Conservation (phyloP, 2,797 vertebrate species). For the Malurus splendens region DNA sequence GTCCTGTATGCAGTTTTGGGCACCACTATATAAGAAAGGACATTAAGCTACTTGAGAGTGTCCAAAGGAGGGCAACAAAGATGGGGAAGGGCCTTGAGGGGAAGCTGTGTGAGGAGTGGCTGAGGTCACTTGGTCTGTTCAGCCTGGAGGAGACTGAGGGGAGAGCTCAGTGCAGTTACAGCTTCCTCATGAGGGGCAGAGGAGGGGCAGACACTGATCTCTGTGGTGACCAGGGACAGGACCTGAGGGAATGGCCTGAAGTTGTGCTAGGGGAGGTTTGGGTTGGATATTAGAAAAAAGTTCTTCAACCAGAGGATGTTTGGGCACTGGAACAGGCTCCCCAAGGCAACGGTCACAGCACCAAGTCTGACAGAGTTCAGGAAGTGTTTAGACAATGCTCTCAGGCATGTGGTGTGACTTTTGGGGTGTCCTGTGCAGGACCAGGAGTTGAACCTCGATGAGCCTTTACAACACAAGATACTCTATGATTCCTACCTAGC, state of each 20-base stretch:
- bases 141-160: not conserved
- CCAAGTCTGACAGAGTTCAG: not conserved
- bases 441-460: accelerated
- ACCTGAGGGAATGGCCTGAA: not conserved
- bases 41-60: not conserved
- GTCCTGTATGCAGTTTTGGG: not conserved
- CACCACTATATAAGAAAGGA: too few species aligned
- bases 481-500: not conserved
- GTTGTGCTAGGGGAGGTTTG: accelerated
- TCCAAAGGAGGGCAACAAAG: not conserved
- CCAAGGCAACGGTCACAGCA: not conserved
- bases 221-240: not conserved
- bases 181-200: not conserved
- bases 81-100: not conserved
- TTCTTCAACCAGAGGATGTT: accelerated
- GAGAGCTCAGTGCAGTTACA: not conserved
- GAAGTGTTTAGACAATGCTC: accelerated
- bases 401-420: not conserved
- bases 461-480: not conserved
- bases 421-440: not conserved
- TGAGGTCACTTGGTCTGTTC: not conserved
- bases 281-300: accelerated
- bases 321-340: not conserved
- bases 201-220: not conserved
- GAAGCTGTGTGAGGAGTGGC: accelerated